Base-by-base conservation (phyloP, 1,140 invertebrate genomes). In the Probaryconus sp. region DNA sequence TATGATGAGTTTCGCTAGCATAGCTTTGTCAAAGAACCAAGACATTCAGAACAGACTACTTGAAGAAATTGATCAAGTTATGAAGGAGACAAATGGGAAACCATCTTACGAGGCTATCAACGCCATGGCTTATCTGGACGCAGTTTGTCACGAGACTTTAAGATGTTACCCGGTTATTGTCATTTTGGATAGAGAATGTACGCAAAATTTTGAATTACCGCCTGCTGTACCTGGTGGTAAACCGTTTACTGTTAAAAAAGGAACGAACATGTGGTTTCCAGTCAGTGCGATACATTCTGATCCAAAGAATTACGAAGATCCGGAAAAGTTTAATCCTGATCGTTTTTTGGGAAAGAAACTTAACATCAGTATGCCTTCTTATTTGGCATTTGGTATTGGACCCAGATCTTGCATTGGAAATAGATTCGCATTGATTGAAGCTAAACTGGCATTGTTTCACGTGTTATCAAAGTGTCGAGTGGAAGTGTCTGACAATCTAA, bases 11-110 rank as follows among this genome's bases (percentile, higher is more conserved):
- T 89, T 89, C 47, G 73, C 85, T 0, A 67, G 88, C 0, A 89
- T 90, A 24, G 85, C 89, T 40, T 76, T 93, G 3, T 89, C 91
- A 21, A 81, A 84, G 20, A 87, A 92, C 82, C 88, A 87, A 10
- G 90, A 91, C 17, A 79, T 90, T 14, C 92, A 93, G 75, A 79
- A 88, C n/a, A 88, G 84, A 71, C 72, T 93, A 3, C 85, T 84
- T 37, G 81, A 89, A 47, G 92, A 93, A 85, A 88, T 93, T 5
- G 79, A 88, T 10, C 68, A 80, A 10, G 56, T 83, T 10, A 16
- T 78, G 3, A 30, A 71, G n/a, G 30, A 71, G 24, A 42, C 76
- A 16, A 47, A 79, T 20, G 83, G 79, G 2, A 63, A 80, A 6
- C 55, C 89, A 0, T 85, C 76, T 0, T 88, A 89, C 42, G 85